Evolutionary conservation across 1,140 invertebrate species (phyloP).

Genomic region (Aethina tumida): DNA sequence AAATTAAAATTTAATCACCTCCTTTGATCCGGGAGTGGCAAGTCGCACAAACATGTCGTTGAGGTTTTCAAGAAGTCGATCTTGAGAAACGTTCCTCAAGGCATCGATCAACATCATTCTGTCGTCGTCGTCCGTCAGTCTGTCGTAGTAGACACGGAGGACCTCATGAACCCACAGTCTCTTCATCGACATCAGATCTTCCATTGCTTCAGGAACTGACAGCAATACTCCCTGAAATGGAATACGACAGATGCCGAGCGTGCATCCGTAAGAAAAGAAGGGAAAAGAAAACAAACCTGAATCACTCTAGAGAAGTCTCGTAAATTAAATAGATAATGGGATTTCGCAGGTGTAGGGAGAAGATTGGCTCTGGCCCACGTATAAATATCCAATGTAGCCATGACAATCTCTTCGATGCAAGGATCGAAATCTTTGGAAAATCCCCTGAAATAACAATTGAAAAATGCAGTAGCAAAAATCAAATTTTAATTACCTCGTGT

Average conservation of each 20-base stretch:
- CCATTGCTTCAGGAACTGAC: slow-evolving; percentile 86
- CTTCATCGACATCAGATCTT: slow-evolving; percentile 80
- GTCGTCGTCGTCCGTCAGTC: slow-evolving; percentile 75
- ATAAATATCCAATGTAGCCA: slow-evolving; percentile 79
- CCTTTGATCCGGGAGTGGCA: slow-evolving; percentile 21
- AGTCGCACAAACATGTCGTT: slow-evolving; percentile 39
- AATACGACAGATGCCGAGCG: background rate
- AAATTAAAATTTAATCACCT: slow-evolving; percentile 19
- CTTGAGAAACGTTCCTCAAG: slow-evolving; percentile 46
- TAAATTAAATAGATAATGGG: slow-evolving; percentile 91
- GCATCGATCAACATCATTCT: slow-evolving; percentile 70
- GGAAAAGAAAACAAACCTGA: slow-evolving; percentile 44
- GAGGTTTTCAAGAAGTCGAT: slow-evolving; percentile 41
- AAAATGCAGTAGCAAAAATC: background rate
- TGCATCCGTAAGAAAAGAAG: background rate
- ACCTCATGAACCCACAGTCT: slow-evolving; percentile 92
- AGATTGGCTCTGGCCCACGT: slow-evolving; percentile 73
- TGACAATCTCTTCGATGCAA: slow-evolving; percentile 80
- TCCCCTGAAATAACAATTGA: slow-evolving; percentile 46
- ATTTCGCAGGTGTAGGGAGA: slow-evolving; percentile 82
- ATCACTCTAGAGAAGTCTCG: slow-evolving; percentile 91
- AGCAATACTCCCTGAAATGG: slow-evolving; percentile 69
- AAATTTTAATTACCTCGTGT: slow-evolving; percentile 52
- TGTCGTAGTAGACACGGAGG: slow-evolving; percentile 87
- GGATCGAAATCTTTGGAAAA: slow-evolving; percentile 94